Base-by-base conservation (phyloP, 2,888 invertebrate genomes). In the Aromia moschata region DNA sequence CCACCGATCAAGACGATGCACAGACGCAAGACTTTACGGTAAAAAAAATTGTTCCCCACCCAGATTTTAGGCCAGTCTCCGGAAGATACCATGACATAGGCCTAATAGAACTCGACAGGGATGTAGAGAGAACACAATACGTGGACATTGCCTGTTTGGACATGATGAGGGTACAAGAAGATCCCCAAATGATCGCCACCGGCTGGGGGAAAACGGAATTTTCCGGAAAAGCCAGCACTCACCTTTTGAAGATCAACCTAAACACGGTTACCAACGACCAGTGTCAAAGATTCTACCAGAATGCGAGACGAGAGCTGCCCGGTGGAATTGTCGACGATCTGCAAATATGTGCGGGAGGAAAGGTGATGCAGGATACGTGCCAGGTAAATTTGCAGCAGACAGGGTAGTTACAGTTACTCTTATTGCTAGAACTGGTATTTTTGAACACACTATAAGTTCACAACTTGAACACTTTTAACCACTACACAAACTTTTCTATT, bases 71-170 rank as follows among this genome's bases (percentile, higher is more conserved):
- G 45, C 58, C 61, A 1, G 33, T 11, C n/a, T 73, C 79, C 0
- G 60, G 71, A 0, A 69, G 74, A 38, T 83, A 83, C 62, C 75
- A 84, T 62, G 83, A 83, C 52, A 81, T 83, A 16, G 83, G 80
- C 2, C 71, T 84, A 1, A 52, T 84, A 1, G 71, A 74, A 60
- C 61, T 83, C 14, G 73, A 76, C 5, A 59, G 59, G 1, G 41
- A 44, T 1, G 79, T 80, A 0, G 18, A 9, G 3, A 79, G 82
- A 55, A 58, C 76, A 18, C 74, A 66, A 2, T 79, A 69, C 62
- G 72, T 77, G 1, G 74, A 81, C 56, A 83, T 82, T 0, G 80
- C 81, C 3, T 83, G 83, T 70, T 69, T 83, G 11, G 62, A 57
- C n/a, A 44, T 43, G n/a, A 11, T 33, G 36, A 31, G 15, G n/a